Percentiles rank a stretch among this genome's conserved stretches.
These are phyloP conservation scores for Pseudorhiza aurosa DNA, from an alignment of 30 jellyfish, hydroid and myxozoan species.

Conservation along the genomic window DNA sequence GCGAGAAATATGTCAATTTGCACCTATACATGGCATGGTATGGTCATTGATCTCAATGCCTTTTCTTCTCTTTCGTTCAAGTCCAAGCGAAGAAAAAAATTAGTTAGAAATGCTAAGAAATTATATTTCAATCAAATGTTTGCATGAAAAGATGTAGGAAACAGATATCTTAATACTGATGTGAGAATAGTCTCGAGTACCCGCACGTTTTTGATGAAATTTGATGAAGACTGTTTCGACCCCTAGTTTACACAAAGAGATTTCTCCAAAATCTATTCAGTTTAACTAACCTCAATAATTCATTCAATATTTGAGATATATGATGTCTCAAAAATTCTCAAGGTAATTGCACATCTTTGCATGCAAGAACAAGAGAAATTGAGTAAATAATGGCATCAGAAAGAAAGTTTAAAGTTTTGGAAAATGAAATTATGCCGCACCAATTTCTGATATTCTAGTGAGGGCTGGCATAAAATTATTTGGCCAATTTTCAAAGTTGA, in stretches of 20 bases:
- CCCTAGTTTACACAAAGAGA: not conserved
- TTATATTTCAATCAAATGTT: not conserved
- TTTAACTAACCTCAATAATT: not conserved
- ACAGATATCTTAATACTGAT: not conserved
- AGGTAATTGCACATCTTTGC: too few species aligned
- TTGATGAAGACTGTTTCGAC: too few species aligned
- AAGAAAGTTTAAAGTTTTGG: too few species aligned
- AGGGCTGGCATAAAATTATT: too few species aligned
- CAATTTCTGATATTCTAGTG: too few species aligned
- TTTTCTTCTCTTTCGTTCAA: not conserved
- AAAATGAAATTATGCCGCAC: too few species aligned
- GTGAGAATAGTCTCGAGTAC: not conserved
- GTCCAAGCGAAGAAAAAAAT: not conserved
- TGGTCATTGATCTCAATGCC: not conserved
- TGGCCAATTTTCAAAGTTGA: not conserved
- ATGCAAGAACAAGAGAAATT: too few species aligned
- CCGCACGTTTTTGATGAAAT: not conserved
- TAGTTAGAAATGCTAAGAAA: not conserved
- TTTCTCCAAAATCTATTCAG: not conserved
- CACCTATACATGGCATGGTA: too few species aligned
- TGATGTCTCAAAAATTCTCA: too few species aligned
- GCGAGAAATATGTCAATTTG: too few species aligned
- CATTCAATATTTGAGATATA: too few species aligned
- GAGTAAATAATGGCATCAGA: too few species aligned
- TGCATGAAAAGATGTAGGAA: not conserved